Evolutionary conservation across 2,888 invertebrate genomes (phyloP), one percentile per base, ranked within the genome.

Genomic region (Catocala sponsa): DNA sequence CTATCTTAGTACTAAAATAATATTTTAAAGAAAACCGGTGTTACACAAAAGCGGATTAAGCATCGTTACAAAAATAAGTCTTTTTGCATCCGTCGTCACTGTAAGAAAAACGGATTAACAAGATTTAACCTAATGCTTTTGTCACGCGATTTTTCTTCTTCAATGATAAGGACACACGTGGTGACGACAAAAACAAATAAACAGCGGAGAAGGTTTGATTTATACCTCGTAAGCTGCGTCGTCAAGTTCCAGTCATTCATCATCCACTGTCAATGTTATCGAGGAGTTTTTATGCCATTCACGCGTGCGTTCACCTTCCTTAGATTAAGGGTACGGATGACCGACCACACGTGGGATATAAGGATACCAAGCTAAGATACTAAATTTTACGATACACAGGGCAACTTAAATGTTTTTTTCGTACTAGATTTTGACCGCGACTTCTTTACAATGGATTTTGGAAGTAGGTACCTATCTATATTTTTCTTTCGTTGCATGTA

Each of bases 251-350:
- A 59, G 67, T 80, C 85, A 88, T 92, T 84, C 81, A 91, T 92
- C 91, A 91, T 86, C 71, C 70, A 76, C 82, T 86, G 90, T 90
- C 92, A 90, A 84, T 87, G 83, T 82, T 91, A 91, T 93, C 91
- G 73, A 71, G 76, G 81, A 84, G 88, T 90, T 91, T 90, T 89
- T 88, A 86, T 84, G 83, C 81, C 78, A 80, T 82, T 72, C 80
- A 76, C 77, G 68, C 68, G 86, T 83, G 69, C 91, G 78, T 89
- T 90, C 88, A 91, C 91, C 91, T 91, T 9, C 89, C 89, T 88
- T 86, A 67, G 67, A 68, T 76, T 76, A 80, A 76, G 78, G 76
- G 67, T 62, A 81, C 78, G 76, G 79, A 76, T 78, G 81, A 78
- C 66, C 77, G 76, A 65, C 73, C 79, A 79, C 77, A 81, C 76